Base-by-base conservation (phyloP, 2,888 invertebrate genomes). In the Cryptophagus acutangulus region DNA sequence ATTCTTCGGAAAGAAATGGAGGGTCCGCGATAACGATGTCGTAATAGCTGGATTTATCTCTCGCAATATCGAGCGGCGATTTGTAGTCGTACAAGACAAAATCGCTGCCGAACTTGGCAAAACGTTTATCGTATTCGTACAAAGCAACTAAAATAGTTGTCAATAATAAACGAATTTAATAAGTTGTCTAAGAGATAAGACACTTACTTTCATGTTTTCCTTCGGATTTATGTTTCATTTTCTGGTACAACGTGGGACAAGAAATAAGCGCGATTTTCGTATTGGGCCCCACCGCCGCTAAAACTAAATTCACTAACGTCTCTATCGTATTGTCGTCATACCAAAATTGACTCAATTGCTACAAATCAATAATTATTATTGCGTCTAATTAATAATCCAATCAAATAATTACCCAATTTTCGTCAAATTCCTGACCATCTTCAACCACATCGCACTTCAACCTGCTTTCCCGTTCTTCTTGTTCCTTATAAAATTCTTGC, bases 341-440 rank as follows among this genome's bases (percentile, higher is more conserved):
- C 96, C 96, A 97, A 73, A 97, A 96, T 70, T 96, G 96, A 62
- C 94, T 94, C 26, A 96, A 71, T 89, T 96, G 92, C 94, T 92
- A 72, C 47, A 39, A 57, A 51, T 9, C 17, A 31, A 28, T 30
- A 17, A 10, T 28, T 38, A 38, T 33, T 25, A 18, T n/a, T 20
- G 34, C n/a, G n/a, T n/a, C 28, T 16, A 28, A 39, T 25, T 15
- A 36, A 2, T 33, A 26, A 10, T 34, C 18, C 6, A 16, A 9
- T 18, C 5, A 10, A 2, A 26, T 17, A 30, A 3, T 58, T 69
- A 89, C 90, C 90, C 90, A 91, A 67, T 90, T 78, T 69, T 90
- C 90, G 50, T 84, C 81, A 64, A 89, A 79, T 34, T 72, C 58
- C 42, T 75, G 72, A 51, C 75, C 72, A 51, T 72, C 69, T 36